Evolutionary conservation across 53 echinoderm and acorn worm species (phyloP).

Genomic region (Henricia sp.): DNA sequence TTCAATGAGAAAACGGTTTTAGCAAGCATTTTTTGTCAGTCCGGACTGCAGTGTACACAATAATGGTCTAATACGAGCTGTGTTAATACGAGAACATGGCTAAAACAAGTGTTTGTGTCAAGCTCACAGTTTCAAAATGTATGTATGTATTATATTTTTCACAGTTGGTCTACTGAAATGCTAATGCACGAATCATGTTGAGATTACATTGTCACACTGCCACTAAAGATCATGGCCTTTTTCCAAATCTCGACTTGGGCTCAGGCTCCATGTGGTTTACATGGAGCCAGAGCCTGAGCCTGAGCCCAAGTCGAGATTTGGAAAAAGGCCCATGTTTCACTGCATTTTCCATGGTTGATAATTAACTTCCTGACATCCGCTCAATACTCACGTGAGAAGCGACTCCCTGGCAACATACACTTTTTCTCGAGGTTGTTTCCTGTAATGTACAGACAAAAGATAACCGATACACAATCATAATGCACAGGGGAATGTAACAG

Average conservation of each 20-base stretch:
- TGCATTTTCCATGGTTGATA: not conserved
- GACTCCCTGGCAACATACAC: conserved; percentile 82
- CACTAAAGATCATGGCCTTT: not conserved
- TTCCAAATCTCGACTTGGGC: not conserved
- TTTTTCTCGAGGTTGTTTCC: conserved; percentile 54
- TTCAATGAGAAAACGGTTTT: too few relatives aligned
- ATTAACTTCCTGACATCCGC: not conserved
- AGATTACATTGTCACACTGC: not conserved
- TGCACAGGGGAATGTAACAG: not conserved
- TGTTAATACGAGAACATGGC: too few relatives aligned
- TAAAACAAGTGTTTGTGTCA: too few relatives aligned
- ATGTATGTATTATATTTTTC: too few relatives aligned
- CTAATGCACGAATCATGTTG: too few relatives aligned
- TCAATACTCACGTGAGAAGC: conserved; percentile 84
- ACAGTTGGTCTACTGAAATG: too few relatives aligned
- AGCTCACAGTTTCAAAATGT: too few relatives aligned
- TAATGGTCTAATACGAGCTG: not conserved
- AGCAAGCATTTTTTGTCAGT: too few relatives aligned
- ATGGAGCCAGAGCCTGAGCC: too few relatives aligned
- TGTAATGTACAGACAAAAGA: conserved; percentile 14
- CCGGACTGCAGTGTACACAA: not conserved
- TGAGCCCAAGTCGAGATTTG: too few relatives aligned
- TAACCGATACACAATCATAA: not conserved
- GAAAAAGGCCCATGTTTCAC: not conserved
- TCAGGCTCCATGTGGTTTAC: not conserved